Conservation (phyloP, 2,113 vertebrate species). For the Pterocles orientalis region DNA sequence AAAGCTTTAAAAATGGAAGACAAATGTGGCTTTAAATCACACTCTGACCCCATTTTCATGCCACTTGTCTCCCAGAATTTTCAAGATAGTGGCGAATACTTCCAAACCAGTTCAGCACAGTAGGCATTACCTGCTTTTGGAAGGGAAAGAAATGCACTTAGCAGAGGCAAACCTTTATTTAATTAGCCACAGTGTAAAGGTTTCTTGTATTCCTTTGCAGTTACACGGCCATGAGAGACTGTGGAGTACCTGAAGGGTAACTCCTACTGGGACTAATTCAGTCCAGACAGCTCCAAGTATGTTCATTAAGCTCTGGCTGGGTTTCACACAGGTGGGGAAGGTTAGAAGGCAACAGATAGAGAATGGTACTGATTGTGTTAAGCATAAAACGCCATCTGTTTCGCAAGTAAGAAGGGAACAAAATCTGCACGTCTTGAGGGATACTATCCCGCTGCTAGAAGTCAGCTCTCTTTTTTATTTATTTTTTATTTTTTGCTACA, state of each 20-base stretch:
- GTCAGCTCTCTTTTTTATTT: conserved; percentile 33
- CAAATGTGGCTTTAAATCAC: background rate
- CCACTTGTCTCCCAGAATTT: background rate
- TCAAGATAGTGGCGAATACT: background rate
- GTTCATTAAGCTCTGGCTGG: conserved; percentile 92
- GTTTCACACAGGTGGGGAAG: conserved; percentile 89
- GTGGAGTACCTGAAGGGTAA: conserved; percentile 84
- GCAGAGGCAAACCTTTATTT: conserved; percentile 71
- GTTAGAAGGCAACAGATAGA: conserved; percentile 86
- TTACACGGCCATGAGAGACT: conserved; percentile 57
- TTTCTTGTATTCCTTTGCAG: conserved; percentile 74
- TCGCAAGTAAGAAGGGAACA: conserved; percentile 63
- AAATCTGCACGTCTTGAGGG: conserved; percentile 39
- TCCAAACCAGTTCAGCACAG: background rate
- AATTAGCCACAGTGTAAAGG: conserved; percentile 75
- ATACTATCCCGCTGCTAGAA: conserved; percentile 13
- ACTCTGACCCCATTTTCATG: background rate
- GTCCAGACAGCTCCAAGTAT: conserved; percentile 91
- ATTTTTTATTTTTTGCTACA: conserved; percentile 36
- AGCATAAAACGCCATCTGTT: conserved; percentile 95
- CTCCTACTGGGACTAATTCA: conserved; percentile 95
- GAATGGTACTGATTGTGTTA: conserved; percentile 90
- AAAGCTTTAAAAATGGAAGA: background rate
- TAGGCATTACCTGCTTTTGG: conserved; percentile 31
- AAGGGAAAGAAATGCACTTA: conserved; percentile 13